Conservation (phyloP, 2,888 invertebrate species). For the Euzophera pinguis region DNA sequence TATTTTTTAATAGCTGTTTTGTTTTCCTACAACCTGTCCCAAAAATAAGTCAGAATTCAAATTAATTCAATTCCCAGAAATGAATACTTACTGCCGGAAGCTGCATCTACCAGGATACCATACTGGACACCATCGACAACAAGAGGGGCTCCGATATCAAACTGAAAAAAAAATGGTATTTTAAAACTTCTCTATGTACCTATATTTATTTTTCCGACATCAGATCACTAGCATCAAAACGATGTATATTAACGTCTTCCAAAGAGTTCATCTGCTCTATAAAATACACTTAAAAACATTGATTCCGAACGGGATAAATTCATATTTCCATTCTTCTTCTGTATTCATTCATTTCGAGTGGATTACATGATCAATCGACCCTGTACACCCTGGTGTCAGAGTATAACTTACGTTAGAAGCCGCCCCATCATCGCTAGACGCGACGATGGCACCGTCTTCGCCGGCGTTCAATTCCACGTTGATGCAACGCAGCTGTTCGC, state of each 20-base stretch:
- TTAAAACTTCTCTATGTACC: no score
- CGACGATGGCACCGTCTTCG: slow-evolving; percentile 20
- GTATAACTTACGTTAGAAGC: slow-evolving; percentile 25
- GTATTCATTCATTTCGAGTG: no score
- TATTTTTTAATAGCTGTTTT: no score
- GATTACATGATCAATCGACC: no score
- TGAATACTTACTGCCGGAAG: slow-evolving; percentile 13
- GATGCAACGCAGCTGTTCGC: slow-evolving; percentile 37
- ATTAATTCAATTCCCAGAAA: background rate
- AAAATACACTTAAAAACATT: no score
- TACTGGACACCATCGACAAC: slow-evolving; percentile 37
- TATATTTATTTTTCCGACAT: no score
- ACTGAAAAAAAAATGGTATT: slow-evolving; percentile 36
- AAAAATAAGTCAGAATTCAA: no score
- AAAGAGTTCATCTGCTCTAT: background rate
- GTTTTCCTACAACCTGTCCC: no score
- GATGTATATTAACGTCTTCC: background rate
- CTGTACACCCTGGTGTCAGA: no score
- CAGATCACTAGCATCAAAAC: no score
- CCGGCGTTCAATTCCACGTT: slow-evolving; percentile 16
- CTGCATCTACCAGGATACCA: slow-evolving; percentile 33
- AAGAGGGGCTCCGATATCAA: slow-evolving; percentile 50
- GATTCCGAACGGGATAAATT: no score
- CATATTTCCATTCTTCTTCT: no score
- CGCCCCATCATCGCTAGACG: slow-evolving; percentile 19